Conservation (phyloP, 1,140 invertebrate genomes). For the Acyrthosiphon pisum region DNA sequence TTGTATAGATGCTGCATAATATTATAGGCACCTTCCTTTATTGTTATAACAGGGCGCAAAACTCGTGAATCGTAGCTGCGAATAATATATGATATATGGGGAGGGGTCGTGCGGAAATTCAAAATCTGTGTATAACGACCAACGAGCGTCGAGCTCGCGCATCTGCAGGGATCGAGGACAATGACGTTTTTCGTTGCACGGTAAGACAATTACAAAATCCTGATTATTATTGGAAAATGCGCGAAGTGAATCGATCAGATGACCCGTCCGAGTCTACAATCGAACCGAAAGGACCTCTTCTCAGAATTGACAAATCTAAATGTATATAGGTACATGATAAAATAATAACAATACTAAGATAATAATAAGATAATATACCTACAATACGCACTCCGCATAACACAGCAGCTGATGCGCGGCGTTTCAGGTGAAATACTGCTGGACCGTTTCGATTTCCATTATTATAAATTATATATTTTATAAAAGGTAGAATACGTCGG, state of each 20-base stretch:
- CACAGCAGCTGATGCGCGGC: not conserved
- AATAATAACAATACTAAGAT: not conserved
- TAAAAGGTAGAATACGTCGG: not conserved
- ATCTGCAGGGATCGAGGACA: not conserved
- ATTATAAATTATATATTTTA: not conserved
- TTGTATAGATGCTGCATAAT: not conserved
- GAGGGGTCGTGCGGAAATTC: not conserved
- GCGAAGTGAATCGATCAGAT: not conserved
- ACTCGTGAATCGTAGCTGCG: not conserved
- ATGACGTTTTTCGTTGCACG: not conserved
- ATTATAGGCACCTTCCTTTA: not conserved
- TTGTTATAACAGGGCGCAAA: not conserved
- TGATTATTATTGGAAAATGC: not conserved
- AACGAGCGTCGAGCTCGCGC: not conserved
- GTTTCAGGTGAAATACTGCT: slow-evolving; percentile 30
- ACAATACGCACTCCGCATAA: not conserved
- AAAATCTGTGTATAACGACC: not conserved
- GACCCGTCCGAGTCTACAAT: not conserved
- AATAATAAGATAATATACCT: not conserved
- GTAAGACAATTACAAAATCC: slow-evolving; percentile 23
- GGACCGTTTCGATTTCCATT: slow-evolving; percentile 8
- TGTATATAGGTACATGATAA: not conserved
- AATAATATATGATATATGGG: not conserved
- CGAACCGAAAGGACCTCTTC: not conserved
- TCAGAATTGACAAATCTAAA: not conserved